Base-by-base conservation (phyloP, 2,888 invertebrate species). In the Heteropelma amictum region DNA sequence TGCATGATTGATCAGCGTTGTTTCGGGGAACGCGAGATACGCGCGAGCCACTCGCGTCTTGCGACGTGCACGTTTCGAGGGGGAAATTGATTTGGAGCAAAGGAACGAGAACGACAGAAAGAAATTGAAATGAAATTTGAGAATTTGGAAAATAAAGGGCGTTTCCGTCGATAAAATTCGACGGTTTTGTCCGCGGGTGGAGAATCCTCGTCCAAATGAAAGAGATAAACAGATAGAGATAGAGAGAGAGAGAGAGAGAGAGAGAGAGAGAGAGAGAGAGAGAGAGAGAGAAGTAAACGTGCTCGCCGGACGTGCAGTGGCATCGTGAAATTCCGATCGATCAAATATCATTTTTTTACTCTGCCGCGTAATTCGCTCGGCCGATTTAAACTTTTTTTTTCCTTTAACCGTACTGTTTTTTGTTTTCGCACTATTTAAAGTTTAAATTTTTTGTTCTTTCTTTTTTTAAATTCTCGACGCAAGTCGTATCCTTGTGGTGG, bases 221-320 rank as follows among this genome's bases (percentile, higher is more conserved):
- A 23, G 23, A 17, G 28, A 23, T 6, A n/a, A 10, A 23, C 45
- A 60, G 26, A 40, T 40, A 70, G 60, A 71, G 65, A 67, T 61
- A 23, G n/a, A 40, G 26, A 14, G 56, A 26, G 10, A 53, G 33
- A 54, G 38, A 72, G 60, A 69, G 67, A 68, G 28, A 28, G 10
- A 28, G 33, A 47, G 7, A 19, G 7, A 30, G 14, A 19, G n/a
- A 10, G 28, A 33, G 14, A 23, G 14, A n/a, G 12, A 28, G 60
- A 45, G 45, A 45, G 42, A 19, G 19, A 19, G 19, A 45, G 30
- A 56, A 26, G 47, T 14, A 54, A 45, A 70, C 60, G 70, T 60
- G 35, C 60, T 47, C 47, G 47, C 70, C 45, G 60, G 70, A 65
- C 53, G 69, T 47, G 68, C 17, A 19, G 70, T 70, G 74, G 60